Base-by-base conservation (phyloP, 2,113 vertebrate species). In the Pantherophis guttatus region DNA sequence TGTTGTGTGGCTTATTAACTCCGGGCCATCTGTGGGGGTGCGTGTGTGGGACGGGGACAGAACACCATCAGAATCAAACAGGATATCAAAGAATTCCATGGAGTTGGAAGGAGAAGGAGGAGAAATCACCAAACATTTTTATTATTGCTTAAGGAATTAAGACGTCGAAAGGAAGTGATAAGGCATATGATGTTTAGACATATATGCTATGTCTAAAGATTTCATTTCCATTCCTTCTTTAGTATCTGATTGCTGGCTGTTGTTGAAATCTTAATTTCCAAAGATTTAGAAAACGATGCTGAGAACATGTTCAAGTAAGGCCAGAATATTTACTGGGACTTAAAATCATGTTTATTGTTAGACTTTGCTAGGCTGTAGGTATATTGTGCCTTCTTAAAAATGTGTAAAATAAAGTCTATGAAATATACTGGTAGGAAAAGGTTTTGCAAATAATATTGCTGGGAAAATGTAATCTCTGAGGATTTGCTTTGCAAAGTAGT, bases 401-500 rank as follows among this genome's bases (percentile, higher is more conserved):
- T 62, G 93, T 88, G 90, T 87, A 93, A 93, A 26, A 24, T 1
- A 6, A 54, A 70, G n/a, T 70, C 62, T 70, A n/a, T 62, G 89
- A 91, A 44, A 53, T 87, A 90, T 86, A 55, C 54, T 0, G 2
- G 54, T 55, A 85, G 59, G 26, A 85, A 81, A 87, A 89, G 88
- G 57, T 39, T 24, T 33, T 92, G 17, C 23, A 87, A 90, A n/a
- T 29, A 19, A 81, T 57, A 89, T 87, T 92, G 50, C 55, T 93
- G 89, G 57, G 39, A 85, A 91, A 87, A 91, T 39, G 33, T 93
- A 70, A 91, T 91, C 81, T 0, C 0, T 59, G 75, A 75, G 15
- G 10, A 9, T 88, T 94, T 91, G 13, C 24, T 94, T 91, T 90
- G 52, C 89, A 92, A 92, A 88, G 26, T 24, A 91, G 29, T 29